phyloP scores from a whole-genome alignment of 92 coral and sea anemone species.

The Bergia puertoricense region DNA sequence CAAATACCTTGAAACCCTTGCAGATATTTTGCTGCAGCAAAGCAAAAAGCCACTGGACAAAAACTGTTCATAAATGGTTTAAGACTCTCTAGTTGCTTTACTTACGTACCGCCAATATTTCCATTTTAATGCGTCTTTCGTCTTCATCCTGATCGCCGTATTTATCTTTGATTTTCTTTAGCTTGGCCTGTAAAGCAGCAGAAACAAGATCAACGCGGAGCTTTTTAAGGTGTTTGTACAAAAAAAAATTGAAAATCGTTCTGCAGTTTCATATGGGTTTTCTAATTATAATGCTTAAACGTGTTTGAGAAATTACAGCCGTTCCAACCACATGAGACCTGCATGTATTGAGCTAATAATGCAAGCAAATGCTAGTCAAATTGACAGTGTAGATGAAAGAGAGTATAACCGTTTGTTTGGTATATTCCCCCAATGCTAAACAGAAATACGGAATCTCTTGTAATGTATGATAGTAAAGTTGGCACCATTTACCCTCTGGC shows the following conservation, averaged over 20 bases:
- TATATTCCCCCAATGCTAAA: not conserved
- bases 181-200: conserved; percentile 63
- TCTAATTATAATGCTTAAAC: too few relatives aligned
- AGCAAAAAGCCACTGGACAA: not conserved
- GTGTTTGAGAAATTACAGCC: not conserved
- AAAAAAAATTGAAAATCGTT: not conserved
- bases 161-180: conserved; percentile 94
- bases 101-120: conserved; percentile 77
- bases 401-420: not conserved
- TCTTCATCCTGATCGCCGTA: conserved; percentile 99
- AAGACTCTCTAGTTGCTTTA: too few relatives aligned
- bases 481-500: too few relatives aligned
- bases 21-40: too few relatives aligned
- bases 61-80: not conserved
- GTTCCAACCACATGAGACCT: not conserved
- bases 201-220: not conserved
- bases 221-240: not conserved
- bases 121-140: conserved; percentile 92
- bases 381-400: too few relatives aligned
- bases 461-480: too few relatives aligned
- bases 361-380: too few relatives aligned
- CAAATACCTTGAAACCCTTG: too few relatives aligned
- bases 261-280: too few relatives aligned
- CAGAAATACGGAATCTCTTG: too few relatives aligned
- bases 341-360: too few relatives aligned